phyloP scores from a whole-genome alignment of 1,140 invertebrate species.

The Melanaphis sacchari region DNA sequence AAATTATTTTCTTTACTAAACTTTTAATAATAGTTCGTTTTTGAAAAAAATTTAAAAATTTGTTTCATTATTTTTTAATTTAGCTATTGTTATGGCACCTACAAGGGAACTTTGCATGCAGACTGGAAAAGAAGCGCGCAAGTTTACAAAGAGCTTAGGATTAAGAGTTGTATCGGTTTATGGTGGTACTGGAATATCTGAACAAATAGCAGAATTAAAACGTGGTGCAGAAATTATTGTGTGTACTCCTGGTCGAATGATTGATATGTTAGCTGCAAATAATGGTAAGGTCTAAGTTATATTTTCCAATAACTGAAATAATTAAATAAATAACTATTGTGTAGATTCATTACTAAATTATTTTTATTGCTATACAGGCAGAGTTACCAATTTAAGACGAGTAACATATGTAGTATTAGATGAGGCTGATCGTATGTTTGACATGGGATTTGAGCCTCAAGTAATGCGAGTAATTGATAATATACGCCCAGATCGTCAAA shows the following conservation, averaged over 20 bases:
- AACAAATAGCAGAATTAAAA: constrained; percentile 98
- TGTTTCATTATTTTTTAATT: constrained; percentile 48
- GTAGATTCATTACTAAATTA: not conserved
- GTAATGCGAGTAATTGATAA: constrained; percentile 98
- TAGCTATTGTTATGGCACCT: constrained; percentile 94
- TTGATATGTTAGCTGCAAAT: constrained; percentile 99
- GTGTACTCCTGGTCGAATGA: constrained; percentile 99
- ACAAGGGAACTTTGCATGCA: constrained; percentile 99
- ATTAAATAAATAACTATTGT: not conserved
- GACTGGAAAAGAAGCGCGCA: constrained; percentile 96
- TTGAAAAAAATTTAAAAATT: not conserved
- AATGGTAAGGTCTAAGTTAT: constrained; percentile 67
- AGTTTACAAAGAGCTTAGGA: constrained; percentile 89
- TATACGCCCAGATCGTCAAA: constrained; percentile 95
- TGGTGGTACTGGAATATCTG: constrained; percentile 96
- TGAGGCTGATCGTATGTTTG: constrained; percentile 99
- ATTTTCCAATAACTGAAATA: not conserved
- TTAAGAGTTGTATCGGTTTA: constrained; percentile 96
- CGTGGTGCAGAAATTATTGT: constrained; percentile 98
- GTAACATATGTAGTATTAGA: constrained; percentile 98
- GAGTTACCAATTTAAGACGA: constrained; percentile 94
- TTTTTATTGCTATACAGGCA: constrained; percentile 65
- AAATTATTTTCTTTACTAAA: not conserved
- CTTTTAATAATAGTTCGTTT: not conserved
- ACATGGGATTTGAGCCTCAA: constrained; percentile 99